These are phyloP conservation scores for Lepidocolaptes lacrymiger DNA, from an alignment of 2,797 vertebrate genomes.

Conservation along the genomic window DNA sequence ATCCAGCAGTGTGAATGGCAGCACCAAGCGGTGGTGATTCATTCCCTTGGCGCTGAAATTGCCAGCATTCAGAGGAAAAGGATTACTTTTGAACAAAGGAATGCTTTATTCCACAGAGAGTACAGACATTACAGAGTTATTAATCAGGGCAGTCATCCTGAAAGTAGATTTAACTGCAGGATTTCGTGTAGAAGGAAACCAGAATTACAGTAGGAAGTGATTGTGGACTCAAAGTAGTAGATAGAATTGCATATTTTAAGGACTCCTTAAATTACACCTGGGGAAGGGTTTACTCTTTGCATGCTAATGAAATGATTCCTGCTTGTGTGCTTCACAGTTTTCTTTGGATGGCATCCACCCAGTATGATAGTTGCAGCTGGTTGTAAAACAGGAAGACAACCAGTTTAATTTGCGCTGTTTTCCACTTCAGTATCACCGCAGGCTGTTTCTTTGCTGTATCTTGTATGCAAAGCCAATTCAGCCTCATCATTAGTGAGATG, in stretches of 20 bases:
- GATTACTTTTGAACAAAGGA: conserved; percentile 64
- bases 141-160: conserved; percentile 57
- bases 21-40: conserved; percentile 56
- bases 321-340: background rate
- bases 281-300: background rate
- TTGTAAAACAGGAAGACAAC: background rate
- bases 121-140: conserved; percentile 41
- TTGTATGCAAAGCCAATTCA: background rate
- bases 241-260: conserved; percentile 28
- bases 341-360: background rate
- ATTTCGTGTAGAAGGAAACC: conserved; percentile 31
- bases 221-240: background rate
- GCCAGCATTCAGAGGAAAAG: conserved; percentile 21
- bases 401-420: conserved; percentile 34
- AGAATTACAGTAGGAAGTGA: conserved; percentile 33
- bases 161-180: conserved; percentile 51
- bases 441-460: background rate
- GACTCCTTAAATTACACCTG: background rate
- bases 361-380: background rate
- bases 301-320: background rate
- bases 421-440: background rate
- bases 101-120: conserved; percentile 58
- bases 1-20: conserved; percentile 20
- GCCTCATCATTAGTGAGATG: background rate
- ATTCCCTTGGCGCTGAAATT: conserved; percentile 50